A percentile compares a stretch with the other conserved stretches of the same genome.
Conservation (phyloP, 2,888 invertebrate species). For the Auanema sp. region DNA sequence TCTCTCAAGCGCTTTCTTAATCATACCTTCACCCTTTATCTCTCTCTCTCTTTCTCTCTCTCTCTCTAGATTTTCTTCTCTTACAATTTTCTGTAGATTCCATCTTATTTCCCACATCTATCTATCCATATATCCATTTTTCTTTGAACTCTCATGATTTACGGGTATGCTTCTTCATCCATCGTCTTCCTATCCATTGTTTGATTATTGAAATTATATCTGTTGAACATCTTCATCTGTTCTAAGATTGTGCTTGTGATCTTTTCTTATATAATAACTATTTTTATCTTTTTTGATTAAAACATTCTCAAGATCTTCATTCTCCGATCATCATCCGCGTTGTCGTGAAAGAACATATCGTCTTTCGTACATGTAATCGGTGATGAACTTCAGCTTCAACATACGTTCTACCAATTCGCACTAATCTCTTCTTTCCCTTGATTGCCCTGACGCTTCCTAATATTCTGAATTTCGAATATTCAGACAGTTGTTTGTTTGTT, state of each 20-base stretch:
- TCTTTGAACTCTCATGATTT: conserved; percentile 5
- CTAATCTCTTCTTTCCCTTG: too few relatives aligned
- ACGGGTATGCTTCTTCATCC: conserved; percentile 18
- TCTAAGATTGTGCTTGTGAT: not conserved
- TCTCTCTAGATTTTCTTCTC: conserved; percentile 5
- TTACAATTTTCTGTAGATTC: not conserved
- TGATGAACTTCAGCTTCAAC: too few relatives aligned
- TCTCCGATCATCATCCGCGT: not conserved
- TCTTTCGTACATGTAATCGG: too few relatives aligned
- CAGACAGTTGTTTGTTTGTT: too few relatives aligned
- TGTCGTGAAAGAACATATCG: too few relatives aligned
- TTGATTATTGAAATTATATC: conserved; percentile 18
- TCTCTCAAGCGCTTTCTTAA: conserved; percentile 8
- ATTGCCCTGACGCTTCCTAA: too few relatives aligned
- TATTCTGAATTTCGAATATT: too few relatives aligned
- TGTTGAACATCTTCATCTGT: conserved; percentile 13
- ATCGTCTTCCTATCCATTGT: conserved; percentile 3
- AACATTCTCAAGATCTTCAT: not conserved
- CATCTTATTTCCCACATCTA: conserved; percentile 3
- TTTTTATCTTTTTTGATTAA: too few relatives aligned
- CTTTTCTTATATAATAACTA: not conserved
- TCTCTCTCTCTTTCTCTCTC: conserved; percentile 8
- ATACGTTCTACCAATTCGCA: too few relatives aligned
- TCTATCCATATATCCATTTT: conserved; percentile 14
- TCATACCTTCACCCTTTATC: not conserved